Conservation (phyloP, 2,888 invertebrate genomes). For the Xestia rhomboidea region DNA sequence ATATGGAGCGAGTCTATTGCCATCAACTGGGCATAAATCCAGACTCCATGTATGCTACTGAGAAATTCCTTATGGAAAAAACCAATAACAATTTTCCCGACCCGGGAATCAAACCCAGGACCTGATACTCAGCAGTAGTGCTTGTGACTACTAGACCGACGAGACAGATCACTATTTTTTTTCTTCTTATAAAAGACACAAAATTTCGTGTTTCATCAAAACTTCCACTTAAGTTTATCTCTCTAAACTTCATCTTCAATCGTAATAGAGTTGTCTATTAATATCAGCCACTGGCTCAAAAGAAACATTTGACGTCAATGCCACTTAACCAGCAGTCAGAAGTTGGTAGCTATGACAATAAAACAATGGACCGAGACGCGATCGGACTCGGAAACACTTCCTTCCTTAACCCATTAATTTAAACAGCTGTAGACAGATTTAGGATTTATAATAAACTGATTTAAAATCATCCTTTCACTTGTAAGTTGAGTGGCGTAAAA, state of each 20-base stretch:
- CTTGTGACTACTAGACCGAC: no score
- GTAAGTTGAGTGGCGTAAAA: not conserved
- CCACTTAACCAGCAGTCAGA: constrained; percentile 25
- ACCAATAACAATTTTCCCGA: no score
- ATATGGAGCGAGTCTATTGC: no score
- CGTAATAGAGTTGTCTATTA: constrained; percentile 41
- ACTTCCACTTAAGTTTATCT: not conserved
- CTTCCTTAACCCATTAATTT: constrained; percentile 66
- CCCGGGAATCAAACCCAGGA: no score
- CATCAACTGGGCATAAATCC: no score
- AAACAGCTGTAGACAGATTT: constrained; percentile 65
- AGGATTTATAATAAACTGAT: constrained; percentile 55
- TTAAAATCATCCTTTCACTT: constrained; percentile 27
- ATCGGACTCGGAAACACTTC: constrained; percentile 70
- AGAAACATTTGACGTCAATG: constrained; percentile 48
- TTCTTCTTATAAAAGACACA: not conserved
- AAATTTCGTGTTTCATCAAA: not conserved
- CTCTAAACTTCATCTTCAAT: not conserved
- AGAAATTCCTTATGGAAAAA: no score
- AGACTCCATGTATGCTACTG: no score
- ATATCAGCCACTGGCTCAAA: constrained; percentile 42
- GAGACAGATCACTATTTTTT: not conserved
- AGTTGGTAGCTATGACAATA: constrained; percentile 60
- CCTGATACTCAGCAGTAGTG: no score
- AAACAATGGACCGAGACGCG: constrained; percentile 63